Percentiles rank a stretch among this genome's conserved stretches.
Evolutionary conservation across 2,888 invertebrate species (phyloP).

Genomic region (Schrankia costaestrigalis): DNA sequence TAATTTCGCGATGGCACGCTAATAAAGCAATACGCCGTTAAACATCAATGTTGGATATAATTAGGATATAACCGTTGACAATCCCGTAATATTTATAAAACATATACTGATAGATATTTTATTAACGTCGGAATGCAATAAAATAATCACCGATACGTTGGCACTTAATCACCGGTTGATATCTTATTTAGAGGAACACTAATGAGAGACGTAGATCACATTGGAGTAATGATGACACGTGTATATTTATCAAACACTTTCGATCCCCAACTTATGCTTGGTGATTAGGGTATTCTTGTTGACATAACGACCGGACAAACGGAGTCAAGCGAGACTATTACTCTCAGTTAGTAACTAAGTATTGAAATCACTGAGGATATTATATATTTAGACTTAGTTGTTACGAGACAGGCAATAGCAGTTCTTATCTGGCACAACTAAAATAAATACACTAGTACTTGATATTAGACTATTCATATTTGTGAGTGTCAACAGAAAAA

Average conservation of each 20-base stretch:
- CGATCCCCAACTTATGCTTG: constrained; percentile 69
- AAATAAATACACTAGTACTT: constrained; percentile 19
- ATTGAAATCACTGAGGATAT: too few species aligned
- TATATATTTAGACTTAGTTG: too few species aligned
- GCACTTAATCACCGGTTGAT: constrained; percentile 69
- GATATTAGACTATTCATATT: constrained; percentile 21
- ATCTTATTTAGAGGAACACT: constrained; percentile 74
- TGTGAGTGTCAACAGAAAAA: constrained; percentile 27
- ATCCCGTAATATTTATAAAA: constrained; percentile 48
- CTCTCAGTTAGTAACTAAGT: constrained; percentile 45
- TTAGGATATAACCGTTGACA: constrained; percentile 43
- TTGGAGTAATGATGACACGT: constrained; percentile 70
- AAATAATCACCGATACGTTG: constrained; percentile 64
- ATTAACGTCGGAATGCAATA: constrained; percentile 70
- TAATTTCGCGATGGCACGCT: constrained; percentile 44
- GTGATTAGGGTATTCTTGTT: constrained; percentile 73
- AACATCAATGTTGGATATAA: constrained; percentile 30
- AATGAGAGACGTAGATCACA: constrained; percentile 77
- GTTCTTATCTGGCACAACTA: too few species aligned
- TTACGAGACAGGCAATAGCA: too few species aligned
- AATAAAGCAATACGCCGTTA: constrained; percentile 43
- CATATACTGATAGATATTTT: constrained; percentile 57
- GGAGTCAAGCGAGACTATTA: constrained; percentile 61
- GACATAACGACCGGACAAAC: constrained; percentile 71
- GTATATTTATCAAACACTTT: constrained; percentile 75